Base-by-base conservation (phyloP, 2,888 invertebrate genomes). In the Ichneumon xanthorius region DNA sequence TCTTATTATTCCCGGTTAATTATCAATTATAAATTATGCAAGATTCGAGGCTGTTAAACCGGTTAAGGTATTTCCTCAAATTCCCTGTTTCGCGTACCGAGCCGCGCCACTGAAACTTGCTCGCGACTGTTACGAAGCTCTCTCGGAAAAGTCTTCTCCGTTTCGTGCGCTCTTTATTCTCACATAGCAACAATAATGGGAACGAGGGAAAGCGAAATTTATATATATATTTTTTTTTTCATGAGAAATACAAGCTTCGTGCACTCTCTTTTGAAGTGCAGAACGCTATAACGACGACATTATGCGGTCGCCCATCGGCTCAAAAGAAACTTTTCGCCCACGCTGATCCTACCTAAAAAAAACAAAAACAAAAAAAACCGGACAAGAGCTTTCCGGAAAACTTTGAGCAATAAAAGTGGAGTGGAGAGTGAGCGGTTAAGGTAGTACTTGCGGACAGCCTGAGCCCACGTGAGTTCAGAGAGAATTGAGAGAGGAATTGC, bases 21-120 rank as follows among this genome's bases (percentile, higher is more conserved):
- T 78, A 84, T 81, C 77, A 78, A 73, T 81, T 73, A 53, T 55
- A 76, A 84, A 80, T 71, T 71, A 80, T 77, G 71, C 71, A 26
- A 48, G 48, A 72, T 50, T 67, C 30, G 9, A 45, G 65, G 16
- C 9, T 22, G 19, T 61, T 40, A 67, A 77, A 26, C 30, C 16
- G 37, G 26, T 50, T 16, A 30, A 45, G 11, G 9, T 53, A 7
- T 33, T 63, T 63, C 30, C 30, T 63, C n/a, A 33, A 63, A 63
- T 63, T 63, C 6, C 14, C 30, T 16, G 14, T 30, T 58, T 61
- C 14, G 5, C 14, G 4, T 6, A 14, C 30, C 30, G 26, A 19
- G n/a, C 19, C 19, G 19, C 9, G 22, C 22, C 19, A 19, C 22
- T 22, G 7, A 55, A 55, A 55, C 19, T 19, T 6, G 9, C 11